A percentile compares a stretch with the other conserved stretches of the same genome.
Conservation (phyloP, 2,888 invertebrate genomes). For the Torymus aiolomorphi region DNA sequence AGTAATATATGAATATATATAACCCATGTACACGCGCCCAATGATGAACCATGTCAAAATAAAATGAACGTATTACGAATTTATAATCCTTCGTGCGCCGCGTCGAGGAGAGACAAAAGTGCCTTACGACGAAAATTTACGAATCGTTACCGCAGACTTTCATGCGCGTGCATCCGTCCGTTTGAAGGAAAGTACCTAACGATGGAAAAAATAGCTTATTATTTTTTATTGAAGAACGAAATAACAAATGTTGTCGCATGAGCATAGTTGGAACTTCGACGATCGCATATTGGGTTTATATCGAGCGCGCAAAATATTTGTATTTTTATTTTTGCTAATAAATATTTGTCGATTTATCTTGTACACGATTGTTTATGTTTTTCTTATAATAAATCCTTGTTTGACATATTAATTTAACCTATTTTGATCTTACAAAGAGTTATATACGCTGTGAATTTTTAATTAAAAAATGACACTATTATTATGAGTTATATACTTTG, state of each 20-base stretch:
- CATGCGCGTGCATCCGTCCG: neutral
- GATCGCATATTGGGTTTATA: neutral
- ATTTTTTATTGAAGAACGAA: neutral
- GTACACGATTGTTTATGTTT: too few species aligned
- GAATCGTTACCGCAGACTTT: neutral
- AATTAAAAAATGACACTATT: too few species aligned
- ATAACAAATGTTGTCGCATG: neutral
- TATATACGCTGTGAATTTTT: too few species aligned
- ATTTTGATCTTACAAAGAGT: too few species aligned
- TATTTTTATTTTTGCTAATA: conserved; percentile 58
- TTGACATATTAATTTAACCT: too few species aligned
- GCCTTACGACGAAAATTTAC: conserved; percentile 16
- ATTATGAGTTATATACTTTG: too few species aligned
- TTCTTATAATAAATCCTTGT: too few species aligned
- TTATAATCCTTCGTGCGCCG: too few species aligned
- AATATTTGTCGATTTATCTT: conserved; percentile 38
- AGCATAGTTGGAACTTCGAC: conserved; percentile 15
- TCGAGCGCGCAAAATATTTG: conserved; percentile 35
- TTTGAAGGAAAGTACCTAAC: conserved; percentile 8
- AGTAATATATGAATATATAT: too few species aligned
- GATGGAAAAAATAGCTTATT: neutral
- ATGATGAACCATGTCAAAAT: too few species aligned
- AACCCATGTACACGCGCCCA: too few species aligned
- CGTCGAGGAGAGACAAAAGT: neutral
- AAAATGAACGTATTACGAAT: too few species aligned